Conservation (phyloP, 2,113 vertebrate genomes). For the Odobenus rosmarus region DNA sequence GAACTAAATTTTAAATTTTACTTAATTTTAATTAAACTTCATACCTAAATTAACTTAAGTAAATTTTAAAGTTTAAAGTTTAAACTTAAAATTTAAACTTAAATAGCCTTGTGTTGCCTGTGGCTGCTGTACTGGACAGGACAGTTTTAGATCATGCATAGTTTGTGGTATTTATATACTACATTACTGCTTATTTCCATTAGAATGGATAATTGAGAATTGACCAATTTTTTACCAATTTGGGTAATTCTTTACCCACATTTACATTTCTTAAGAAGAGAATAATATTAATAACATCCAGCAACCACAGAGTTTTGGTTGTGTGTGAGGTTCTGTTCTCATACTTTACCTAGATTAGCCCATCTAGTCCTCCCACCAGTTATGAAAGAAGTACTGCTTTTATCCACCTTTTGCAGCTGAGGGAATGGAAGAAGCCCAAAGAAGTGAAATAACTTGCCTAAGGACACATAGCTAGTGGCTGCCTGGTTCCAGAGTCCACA, state of each 20-base stretch:
- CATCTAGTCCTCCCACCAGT: not conserved
- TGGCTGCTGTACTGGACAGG: not conserved
- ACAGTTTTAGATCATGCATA: not conserved
- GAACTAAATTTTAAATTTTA: not conserved
- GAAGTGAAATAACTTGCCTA: not conserved
- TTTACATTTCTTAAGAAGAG: not conserved
- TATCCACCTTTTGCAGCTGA: not conserved
- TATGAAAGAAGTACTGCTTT: not conserved
- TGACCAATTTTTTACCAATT: not conserved
- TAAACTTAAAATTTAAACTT: not conserved
- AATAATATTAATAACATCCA: not conserved
- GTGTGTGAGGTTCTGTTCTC: not conserved
- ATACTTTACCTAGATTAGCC: not conserved
- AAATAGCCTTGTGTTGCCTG: not conserved
- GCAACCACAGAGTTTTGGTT: not conserved
- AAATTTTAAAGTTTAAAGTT: not conserved
- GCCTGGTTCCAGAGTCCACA: not conserved
- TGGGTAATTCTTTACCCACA: not conserved
- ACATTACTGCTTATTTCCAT: not conserved
- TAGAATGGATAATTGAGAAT: not conserved
- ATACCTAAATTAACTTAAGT: not conserved
- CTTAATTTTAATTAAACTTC: not conserved
- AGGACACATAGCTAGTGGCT: not conserved
- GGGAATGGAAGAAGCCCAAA: not conserved
- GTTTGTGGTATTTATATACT: not conserved